Evolutionary conservation across 2,113 vertebrate genomes (phyloP).

Genomic region (Sebastes schlegelii): DNA sequence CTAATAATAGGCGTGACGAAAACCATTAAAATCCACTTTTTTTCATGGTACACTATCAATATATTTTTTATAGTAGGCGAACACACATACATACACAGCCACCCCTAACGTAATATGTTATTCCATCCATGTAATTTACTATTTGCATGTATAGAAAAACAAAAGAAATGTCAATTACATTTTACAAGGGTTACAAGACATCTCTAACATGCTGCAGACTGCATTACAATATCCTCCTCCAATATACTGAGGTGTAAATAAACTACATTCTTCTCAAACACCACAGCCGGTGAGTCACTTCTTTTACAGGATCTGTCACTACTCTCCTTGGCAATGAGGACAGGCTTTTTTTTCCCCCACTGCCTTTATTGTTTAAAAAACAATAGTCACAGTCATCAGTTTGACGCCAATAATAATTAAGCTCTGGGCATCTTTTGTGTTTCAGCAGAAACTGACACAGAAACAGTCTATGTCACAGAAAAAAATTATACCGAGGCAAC

Average conservation of each 20-base stretch:
- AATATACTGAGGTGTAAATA: conserved; percentile 32
- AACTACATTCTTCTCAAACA: conserved; percentile 37
- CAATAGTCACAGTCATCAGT: conserved; percentile 55
- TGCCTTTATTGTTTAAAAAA: conserved; percentile 57
- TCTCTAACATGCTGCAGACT: not conserved
- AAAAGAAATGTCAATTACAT: not conserved
- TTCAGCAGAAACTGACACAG: conserved; percentile 30
- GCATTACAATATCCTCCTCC: not conserved
- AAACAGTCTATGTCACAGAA: conserved; percentile 26
- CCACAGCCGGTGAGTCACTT: conserved; percentile 37
- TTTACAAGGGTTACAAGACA: not conserved
- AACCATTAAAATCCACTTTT: not conserved
- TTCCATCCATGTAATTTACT: not conserved
- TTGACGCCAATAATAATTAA: conserved; percentile 64
- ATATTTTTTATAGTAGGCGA: not conserved
- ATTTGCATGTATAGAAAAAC: not conserved
- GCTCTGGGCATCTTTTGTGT: conserved; percentile 39
- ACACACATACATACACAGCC: not conserved
- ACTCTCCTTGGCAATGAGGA: conserved; percentile 32
- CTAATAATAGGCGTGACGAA: not conserved
- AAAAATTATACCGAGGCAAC: conserved; percentile 8
- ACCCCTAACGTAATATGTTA: not conserved
- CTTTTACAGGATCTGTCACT: conserved; percentile 44
- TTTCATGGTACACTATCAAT: not conserved
- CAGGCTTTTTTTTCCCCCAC: conserved; percentile 7